Conservation (phyloP, 2,888 invertebrate genomes). For the Apotomis turbidana region DNA sequence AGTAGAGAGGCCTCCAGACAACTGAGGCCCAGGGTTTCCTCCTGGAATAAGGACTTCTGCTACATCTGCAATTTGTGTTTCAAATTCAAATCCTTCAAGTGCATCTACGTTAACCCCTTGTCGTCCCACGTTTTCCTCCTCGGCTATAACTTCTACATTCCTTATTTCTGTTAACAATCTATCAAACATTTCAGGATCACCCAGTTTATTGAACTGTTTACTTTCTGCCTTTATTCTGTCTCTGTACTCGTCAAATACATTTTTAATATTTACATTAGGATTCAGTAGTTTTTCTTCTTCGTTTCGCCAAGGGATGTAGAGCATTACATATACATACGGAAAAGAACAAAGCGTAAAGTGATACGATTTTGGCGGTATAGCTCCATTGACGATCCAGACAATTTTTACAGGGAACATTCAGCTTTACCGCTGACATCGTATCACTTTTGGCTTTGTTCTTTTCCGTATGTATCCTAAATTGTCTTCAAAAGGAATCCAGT, state of each 20-base stretch:
- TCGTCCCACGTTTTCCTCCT: background rate
- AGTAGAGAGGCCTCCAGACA: background rate
- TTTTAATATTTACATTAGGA: background rate
- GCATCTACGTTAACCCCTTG: background rate
- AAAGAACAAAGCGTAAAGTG: too few relatives aligned
- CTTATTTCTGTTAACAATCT: slow-evolving; percentile 1
- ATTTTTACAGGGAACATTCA: too few relatives aligned
- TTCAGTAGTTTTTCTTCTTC: background rate
- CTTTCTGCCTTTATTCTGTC: background rate
- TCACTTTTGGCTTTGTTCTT: background rate
- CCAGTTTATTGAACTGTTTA: slow-evolving; percentile 2
- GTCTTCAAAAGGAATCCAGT: slow-evolving; percentile 7
- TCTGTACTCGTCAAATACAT: background rate
- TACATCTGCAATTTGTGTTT: background rate
- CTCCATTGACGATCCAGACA: too few relatives aligned
- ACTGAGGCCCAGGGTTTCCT: background rate
- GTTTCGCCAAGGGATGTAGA: background rate
- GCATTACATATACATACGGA: too few relatives aligned
- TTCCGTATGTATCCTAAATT: slow-evolving; percentile 14
- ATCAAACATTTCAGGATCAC: background rate
- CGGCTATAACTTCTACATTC: background rate
- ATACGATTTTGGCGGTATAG: too few relatives aligned
- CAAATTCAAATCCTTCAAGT: background rate
- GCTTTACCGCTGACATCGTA: background rate
- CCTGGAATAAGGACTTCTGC: too few relatives aligned